phyloP scores from a whole-genome alignment of 2,113 vertebrate genomes.

The Brienomyrus longianalis region DNA sequence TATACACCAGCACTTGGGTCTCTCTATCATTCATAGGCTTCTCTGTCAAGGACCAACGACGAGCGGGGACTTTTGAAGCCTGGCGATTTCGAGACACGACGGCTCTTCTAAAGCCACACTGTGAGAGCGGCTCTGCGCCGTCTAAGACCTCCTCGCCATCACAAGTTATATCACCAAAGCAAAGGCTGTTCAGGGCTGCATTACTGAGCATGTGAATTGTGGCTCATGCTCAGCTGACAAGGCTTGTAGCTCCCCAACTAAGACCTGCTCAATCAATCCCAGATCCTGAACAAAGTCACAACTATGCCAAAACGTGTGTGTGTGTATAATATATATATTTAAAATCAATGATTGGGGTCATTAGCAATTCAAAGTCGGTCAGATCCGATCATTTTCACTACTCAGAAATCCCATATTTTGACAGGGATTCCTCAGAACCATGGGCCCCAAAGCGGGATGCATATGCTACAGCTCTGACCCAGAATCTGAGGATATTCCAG shows the following conservation, averaged over 20 bases:
- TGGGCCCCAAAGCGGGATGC: background rate
- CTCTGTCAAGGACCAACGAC: background rate
- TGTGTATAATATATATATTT: background rate
- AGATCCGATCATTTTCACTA: background rate
- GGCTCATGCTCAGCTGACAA: background rate
- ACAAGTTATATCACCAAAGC: background rate
- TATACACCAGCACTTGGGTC: background rate
- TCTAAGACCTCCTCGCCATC: background rate
- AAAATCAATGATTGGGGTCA: background rate
- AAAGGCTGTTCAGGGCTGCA: background rate
- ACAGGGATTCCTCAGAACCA: background rate
- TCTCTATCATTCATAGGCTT: background rate
- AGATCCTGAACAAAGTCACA: background rate
- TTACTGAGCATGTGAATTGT: background rate
- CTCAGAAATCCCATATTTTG: background rate
- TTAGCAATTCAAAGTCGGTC: background rate
- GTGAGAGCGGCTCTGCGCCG: background rate
- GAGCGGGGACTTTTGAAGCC: background rate
- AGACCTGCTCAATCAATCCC: background rate
- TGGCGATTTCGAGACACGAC: background rate
- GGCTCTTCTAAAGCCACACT: background rate
- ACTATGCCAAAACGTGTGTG: background rate
- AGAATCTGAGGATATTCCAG: background rate
- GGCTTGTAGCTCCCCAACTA: background rate
- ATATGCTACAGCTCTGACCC: background rate